Conservation (phyloP, 2,113 vertebrate genomes). For the Picathartes gymnocephalus region DNA sequence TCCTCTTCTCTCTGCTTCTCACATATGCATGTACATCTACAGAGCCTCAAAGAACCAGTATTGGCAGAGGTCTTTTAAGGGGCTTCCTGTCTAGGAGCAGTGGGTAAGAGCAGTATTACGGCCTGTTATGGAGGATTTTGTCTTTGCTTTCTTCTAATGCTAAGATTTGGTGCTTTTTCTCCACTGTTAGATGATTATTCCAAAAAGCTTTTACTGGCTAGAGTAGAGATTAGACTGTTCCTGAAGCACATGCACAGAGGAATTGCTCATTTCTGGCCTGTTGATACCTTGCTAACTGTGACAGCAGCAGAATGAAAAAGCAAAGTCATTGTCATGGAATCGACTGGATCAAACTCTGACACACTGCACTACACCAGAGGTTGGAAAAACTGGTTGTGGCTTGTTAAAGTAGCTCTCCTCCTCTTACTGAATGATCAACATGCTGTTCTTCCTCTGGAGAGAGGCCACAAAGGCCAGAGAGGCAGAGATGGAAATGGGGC, state of each 20-base stretch:
- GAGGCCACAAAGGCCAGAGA: background rate
- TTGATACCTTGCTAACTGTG: conserved; percentile 3
- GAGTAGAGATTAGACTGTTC: background rate
- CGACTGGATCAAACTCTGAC: background rate
- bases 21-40: background rate
- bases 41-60: background rate
- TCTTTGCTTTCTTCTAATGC: conserved; percentile 22
- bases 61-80: conserved; percentile 6
- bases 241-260: background rate
- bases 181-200: conserved; percentile 11
- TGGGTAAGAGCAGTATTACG: conserved; percentile 1
- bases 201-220: conserved; percentile 18
- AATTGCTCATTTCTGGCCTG: background rate
- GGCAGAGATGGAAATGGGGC: background rate
- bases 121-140: conserved; percentile 13
- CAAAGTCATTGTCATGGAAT: background rate
- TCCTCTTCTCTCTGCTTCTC: background rate
- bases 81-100: conserved; percentile 29
- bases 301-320: conserved; percentile 3
- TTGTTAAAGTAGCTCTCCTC: background rate
- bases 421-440: background rate
- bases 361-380: background rate
- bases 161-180: background rate
- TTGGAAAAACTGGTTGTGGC: background rate
- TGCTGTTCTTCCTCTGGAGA: background rate